Percentiles rank a stretch among this genome's conserved stretches.
These are phyloP conservation scores for Habroteleia sp. DNA, from an alignment of 2,888 invertebrate genomes.

Conservation along the genomic window DNA sequence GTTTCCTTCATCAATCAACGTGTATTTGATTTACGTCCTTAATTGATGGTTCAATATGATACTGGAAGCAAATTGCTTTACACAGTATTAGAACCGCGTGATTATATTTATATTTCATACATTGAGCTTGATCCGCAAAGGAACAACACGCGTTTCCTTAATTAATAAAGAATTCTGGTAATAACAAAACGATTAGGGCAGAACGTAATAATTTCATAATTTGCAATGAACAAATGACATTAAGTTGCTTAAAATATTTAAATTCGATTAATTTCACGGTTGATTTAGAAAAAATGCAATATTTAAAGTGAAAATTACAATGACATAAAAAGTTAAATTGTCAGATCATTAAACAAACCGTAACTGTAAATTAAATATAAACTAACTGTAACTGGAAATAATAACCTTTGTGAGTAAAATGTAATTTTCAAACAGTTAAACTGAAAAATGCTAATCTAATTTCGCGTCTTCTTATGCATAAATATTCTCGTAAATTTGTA, in stretches of 20 bases:
- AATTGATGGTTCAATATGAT: slow-evolving; percentile 37
- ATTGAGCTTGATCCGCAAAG: too few species aligned
- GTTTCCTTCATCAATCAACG: slow-evolving; percentile 60
- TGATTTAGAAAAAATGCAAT: too few species aligned
- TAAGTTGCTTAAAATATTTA: too few species aligned
- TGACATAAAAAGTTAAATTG: too few species aligned
- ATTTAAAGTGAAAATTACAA: too few species aligned
- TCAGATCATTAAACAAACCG: slow-evolving; percentile 21
- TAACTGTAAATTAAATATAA: slow-evolving; percentile 33
- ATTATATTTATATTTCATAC: slow-evolving; percentile 11
- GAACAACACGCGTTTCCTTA: neutral
- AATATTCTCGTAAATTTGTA: slow-evolving; percentile 6
- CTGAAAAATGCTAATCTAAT: slow-evolving; percentile 9
- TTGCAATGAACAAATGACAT: too few species aligned
- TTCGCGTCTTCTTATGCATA: slow-evolving; percentile 2
- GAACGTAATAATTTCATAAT: too few species aligned
- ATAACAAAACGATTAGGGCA: too few species aligned
- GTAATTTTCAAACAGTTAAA: slow-evolving; percentile 7
- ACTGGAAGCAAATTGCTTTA: slow-evolving; percentile 7
- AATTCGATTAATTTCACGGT: too few species aligned
- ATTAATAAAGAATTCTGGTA: too few species aligned
- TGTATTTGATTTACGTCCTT: slow-evolving; percentile 39
- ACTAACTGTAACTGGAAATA: slow-evolving; percentile 21
- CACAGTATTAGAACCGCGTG: slow-evolving; percentile 3
- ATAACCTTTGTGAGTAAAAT: slow-evolving; percentile 8